phyloP scores from a whole-genome alignment of 2,888 invertebrate species.

The Heliconius ethilla region DNA sequence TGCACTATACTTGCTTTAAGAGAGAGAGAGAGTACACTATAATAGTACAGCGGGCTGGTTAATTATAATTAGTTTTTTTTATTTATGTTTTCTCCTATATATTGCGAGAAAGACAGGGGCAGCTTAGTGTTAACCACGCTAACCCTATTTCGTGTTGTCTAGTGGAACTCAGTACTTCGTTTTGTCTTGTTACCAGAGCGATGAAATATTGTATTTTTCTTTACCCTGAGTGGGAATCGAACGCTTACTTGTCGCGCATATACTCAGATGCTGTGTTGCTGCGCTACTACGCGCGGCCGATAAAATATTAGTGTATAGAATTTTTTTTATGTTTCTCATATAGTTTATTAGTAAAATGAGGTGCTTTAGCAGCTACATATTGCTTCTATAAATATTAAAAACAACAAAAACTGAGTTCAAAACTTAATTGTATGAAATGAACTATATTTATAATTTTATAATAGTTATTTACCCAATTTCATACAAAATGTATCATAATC shows the following conservation, averaged over 20 bases:
- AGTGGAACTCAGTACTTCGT: not conserved
- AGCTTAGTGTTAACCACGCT: not conserved
- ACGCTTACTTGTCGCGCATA: not conserved
- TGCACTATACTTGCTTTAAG: not conserved
- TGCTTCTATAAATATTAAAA: too few relatives aligned
- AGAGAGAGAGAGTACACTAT: not conserved
- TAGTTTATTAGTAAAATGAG: too few relatives aligned
- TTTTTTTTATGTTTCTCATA: too few relatives aligned
- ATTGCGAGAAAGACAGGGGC: not conserved
- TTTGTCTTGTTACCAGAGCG: not conserved
- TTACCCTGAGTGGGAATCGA: not conserved
- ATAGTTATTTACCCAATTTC: too few relatives aligned
- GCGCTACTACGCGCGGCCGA: too few relatives aligned
- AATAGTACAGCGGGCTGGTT: not conserved
- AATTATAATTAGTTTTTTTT: not conserved
- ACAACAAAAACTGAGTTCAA: too few relatives aligned
- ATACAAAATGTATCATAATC: too few relatives aligned
- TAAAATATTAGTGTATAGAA: too few relatives aligned
- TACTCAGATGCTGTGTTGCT: too few relatives aligned
- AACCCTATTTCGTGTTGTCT: not conserved
- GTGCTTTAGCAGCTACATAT: too few relatives aligned
- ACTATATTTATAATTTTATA: too few relatives aligned
- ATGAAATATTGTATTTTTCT: not conserved
- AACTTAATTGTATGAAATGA: too few relatives aligned
- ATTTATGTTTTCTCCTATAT: not conserved